Conservation (phyloP, 2,113 vertebrate species). For the Trematomus loennbergii region DNA sequence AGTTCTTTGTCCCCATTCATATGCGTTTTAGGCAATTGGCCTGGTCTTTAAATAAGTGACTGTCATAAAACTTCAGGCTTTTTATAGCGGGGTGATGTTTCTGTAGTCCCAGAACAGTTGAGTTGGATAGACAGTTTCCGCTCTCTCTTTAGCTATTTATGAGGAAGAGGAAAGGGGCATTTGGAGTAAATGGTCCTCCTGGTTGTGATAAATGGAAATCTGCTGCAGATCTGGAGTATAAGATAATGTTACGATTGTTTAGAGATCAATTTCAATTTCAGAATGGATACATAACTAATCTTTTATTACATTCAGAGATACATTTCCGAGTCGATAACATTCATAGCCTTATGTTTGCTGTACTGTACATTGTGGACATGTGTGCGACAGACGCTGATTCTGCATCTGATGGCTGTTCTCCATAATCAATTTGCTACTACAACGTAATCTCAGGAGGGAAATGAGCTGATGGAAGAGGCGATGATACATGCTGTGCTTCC, state of each 20-base stretch:
- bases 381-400: background rate
- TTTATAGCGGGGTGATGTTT: conserved; percentile 19
- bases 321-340: conserved; percentile 6
- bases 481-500: conserved; percentile 25
- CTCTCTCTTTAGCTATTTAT: conserved; percentile 5
- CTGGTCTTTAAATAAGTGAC: conserved; percentile 21
- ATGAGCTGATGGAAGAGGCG: conserved; percentile 24
- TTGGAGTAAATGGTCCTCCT: background rate
- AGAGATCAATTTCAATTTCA: background rate
- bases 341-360: conserved; percentile 4
- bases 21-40: conserved; percentile 23
- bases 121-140: conserved; percentile 23
- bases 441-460: conserved; percentile 25
- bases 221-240: conserved; percentile 7
- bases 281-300: conserved; percentile 3
- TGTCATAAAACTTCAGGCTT: conserved; percentile 31
- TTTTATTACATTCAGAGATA: conserved; percentile 23
- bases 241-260: conserved; percentile 9
- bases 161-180: conserved; percentile 1
- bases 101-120: conserved; percentile 9
- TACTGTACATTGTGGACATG: background rate
- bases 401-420: conserved; percentile 1
- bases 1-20: conserved; percentile 44
- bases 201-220: conserved; percentile 34
- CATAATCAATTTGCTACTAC: conserved; percentile 40